A percentile compares a stretch with the other conserved stretches of the same genome.
Conservation (phyloP, 2,888 invertebrate species). For the Darwinula stevensoni region DNA sequence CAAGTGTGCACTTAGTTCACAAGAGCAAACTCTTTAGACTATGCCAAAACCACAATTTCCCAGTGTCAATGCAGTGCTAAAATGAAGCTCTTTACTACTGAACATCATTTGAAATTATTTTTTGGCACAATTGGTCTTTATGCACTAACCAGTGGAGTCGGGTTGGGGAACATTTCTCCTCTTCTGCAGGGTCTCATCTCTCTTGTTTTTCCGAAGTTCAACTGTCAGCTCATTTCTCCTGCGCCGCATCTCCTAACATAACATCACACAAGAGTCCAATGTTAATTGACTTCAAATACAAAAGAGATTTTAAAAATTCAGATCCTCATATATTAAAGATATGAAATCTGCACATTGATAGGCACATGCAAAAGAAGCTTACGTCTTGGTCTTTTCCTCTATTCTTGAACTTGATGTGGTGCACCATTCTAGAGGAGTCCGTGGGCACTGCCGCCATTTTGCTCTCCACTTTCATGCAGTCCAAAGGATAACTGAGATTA, state of each 20-base stretch:
- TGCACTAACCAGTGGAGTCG: constrained; percentile 34
- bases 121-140: constrained; percentile 9
- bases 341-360: constrained; percentile 7
- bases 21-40: too few species aligned
- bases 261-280: too few species aligned
- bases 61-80: too few species aligned
- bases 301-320: too few species aligned
- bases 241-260: constrained; percentile 84
- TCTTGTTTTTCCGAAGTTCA: constrained; percentile 86
- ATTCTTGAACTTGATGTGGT: constrained; percentile 90
- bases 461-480: too few species aligned
- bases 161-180: constrained; percentile 72
- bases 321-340: background rate
- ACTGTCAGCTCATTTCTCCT: constrained; percentile 86
- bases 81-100: too few species aligned
- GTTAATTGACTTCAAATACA: background rate
- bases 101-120: too few species aligned
- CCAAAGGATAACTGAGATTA: too few species aligned
- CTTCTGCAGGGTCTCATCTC: constrained; percentile 86
- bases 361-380: constrained; percentile 21
- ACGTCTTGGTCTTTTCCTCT: constrained; percentile 98
- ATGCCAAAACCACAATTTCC: too few species aligned
- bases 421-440: too few species aligned
- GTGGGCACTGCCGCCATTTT: too few species aligned
- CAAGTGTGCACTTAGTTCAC: too few species aligned